These are phyloP conservation scores for Protaetia brevitarsis DNA, from an alignment of 1,140 invertebrate species.

Conservation along the genomic window DNA sequence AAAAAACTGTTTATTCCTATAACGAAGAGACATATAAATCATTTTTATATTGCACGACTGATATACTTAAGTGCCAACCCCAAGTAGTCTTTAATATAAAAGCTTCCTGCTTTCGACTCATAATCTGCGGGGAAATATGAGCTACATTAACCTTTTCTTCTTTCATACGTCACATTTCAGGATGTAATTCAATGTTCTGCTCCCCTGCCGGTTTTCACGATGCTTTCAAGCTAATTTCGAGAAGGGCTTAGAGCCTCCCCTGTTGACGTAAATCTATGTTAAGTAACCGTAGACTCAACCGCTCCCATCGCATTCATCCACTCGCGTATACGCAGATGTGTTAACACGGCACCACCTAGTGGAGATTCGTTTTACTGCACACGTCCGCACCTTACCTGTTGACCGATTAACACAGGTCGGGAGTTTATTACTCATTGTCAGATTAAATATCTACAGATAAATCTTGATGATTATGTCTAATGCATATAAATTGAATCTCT, in stretches of 20 bases:
- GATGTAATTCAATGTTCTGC: too few species aligned
- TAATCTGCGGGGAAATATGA: too few species aligned
- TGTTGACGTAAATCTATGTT: not conserved
- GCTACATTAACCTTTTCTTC: too few species aligned
- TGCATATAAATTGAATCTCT: too few species aligned
- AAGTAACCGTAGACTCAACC: not conserved
- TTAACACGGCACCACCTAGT: not conserved
- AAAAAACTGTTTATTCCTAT: too few species aligned
- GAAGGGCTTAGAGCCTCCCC: not conserved
- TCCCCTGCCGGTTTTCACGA: not conserved
- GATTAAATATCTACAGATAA: not conserved
- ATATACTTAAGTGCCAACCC: too few species aligned
- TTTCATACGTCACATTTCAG: too few species aligned
- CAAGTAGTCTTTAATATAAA: too few species aligned
- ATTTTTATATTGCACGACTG: too few species aligned
- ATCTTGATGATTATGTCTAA: too few species aligned
- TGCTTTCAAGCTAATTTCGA: constrained; percentile 13
- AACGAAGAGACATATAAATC: too few species aligned
- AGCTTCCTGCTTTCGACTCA: too few species aligned
- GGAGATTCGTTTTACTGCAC: constrained; percentile 4
- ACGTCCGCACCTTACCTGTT: not conserved
- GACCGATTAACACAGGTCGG: constrained; percentile 5
- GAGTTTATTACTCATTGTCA: constrained; percentile 5
- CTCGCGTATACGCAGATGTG: not conserved
- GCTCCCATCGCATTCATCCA: not conserved